Conservation (phyloP, 2,113 vertebrate species). For the Pelodiscus sinensis region DNA sequence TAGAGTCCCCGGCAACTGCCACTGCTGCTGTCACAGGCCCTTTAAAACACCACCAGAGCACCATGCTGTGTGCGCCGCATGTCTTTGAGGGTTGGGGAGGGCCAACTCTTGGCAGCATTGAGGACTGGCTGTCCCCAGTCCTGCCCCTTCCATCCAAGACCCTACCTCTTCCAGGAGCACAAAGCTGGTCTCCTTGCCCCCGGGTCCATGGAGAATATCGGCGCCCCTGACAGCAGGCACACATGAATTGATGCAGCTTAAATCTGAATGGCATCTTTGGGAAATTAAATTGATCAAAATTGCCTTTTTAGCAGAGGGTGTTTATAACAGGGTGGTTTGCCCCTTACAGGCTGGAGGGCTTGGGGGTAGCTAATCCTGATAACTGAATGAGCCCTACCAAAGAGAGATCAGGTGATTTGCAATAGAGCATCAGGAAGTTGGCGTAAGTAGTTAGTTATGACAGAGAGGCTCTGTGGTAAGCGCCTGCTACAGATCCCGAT, state of each 20-base stretch:
- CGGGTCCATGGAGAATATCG: too few relatives aligned
- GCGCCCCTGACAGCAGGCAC: not conserved
- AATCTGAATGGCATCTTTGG: not conserved
- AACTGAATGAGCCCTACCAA: not conserved
- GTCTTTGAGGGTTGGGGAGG: too few relatives aligned
- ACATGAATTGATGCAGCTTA: not conserved
- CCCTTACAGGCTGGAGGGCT: not conserved
- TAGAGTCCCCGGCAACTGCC: too few relatives aligned
- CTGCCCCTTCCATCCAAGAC: too few relatives aligned
- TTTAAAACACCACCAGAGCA: too few relatives aligned
- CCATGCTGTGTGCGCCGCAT: too few relatives aligned
- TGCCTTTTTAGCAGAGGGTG: not conserved
- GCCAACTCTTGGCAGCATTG: too few relatives aligned
- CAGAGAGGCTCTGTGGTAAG: not conserved
- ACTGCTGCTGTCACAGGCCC: too few relatives aligned
- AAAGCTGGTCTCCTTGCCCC: too few relatives aligned
- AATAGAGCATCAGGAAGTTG: not conserved
- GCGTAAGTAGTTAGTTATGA: not conserved
- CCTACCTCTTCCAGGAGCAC: too few relatives aligned
- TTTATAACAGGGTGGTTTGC: not conserved
- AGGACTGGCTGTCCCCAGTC: too few relatives aligned
- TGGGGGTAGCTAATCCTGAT: not conserved
- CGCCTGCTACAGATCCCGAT: not conserved
- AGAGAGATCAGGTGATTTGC: not conserved
- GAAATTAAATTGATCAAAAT: conserved; percentile 39